Evolutionary conservation across 2,888 invertebrate genomes (phyloP), one percentile per base, ranked within the genome.

Genomic region (Leptothorax acervorum): DNA sequence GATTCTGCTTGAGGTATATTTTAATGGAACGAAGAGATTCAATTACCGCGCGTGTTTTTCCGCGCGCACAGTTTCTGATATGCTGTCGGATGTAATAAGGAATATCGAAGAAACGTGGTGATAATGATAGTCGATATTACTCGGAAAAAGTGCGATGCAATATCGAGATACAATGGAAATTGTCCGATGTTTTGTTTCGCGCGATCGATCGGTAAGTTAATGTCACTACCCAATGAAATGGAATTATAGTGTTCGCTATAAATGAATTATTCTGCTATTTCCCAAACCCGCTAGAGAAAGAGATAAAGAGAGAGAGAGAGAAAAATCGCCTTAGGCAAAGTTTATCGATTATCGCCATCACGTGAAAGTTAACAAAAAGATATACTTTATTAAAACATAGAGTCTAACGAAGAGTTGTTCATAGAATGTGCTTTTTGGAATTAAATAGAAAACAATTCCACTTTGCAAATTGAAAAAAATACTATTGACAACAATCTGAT

Each of bases 251-350:
- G 79, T 79, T 71, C 60, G 23, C 23, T 71, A 45, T 71, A 60
- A 79, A 70, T 79, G 45, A 79, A 79, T 79, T 79, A 71, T 79
- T 71, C 60, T 71, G 71, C 60, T 60, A 71, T 79, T 79, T 48
- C 35, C 79, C 23, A 79, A 71, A 71, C 48, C 48, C 60, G 23
- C 8, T 12, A 48, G 23, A 73, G 18, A 71, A 23, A 55, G 18
- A 71, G 39, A 55, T 8, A 42, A 4, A 15, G 68, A 48, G 31
- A n/a, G 12, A 51, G 18, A 48, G n/a, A 35, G 51, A 68, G 48
- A 68, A 51, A 11, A 53, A 11, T 51, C n/a, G 60, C 60, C 73
- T 73, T 71, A 23, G 60, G 71, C 35, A 60, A 79, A 60, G 48
- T 71, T 79, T 28, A 81, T 62, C 60, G 60, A 62, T 45, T 70